Conservation (phyloP, 2,888 invertebrate species). For the Tipula lateralis region DNA sequence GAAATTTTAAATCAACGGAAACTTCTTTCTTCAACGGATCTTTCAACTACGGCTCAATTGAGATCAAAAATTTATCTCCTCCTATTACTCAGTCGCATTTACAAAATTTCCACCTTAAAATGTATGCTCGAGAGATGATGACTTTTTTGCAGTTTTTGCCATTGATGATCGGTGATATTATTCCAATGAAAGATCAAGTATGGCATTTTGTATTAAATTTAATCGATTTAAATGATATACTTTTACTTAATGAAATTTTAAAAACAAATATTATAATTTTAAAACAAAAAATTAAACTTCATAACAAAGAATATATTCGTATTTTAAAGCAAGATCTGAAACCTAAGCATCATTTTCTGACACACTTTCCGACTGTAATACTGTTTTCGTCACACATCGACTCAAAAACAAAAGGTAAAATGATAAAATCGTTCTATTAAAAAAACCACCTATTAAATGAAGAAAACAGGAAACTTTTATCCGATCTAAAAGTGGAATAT, state of each 20-base stretch:
- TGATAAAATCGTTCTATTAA: too few species aligned
- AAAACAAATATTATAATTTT: constrained; percentile 8
- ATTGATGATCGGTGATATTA: too few species aligned
- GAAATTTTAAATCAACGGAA: neutral
- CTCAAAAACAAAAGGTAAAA: too few species aligned
- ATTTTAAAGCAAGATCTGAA: constrained; percentile 33
- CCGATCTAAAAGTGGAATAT: neutral
- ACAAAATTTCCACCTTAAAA: constrained; percentile 32
- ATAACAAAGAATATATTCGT: neutral
- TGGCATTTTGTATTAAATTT: too few species aligned
- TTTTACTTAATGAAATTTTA: constrained; percentile 31
- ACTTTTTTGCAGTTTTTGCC: too few species aligned
- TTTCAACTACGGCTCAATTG: neutral
- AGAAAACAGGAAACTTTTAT: neutral
- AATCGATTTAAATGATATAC: constrained; percentile 25
- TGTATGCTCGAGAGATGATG: constrained; percentile 33
- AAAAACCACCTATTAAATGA: too few species aligned
- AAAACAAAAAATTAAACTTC: neutral
- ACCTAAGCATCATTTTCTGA: constrained; percentile 34
- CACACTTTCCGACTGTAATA: constrained; percentile 34
- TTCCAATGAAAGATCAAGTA: too few species aligned
- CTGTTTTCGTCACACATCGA: neutral
- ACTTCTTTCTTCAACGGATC: too few species aligned
- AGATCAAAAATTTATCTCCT: neutral
- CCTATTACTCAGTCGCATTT: constrained; percentile 29